Evolutionary conservation across 2,888 invertebrate species (phyloP), one percentile per base, ranked within the genome.

Genomic region (Calliphora vomitoria): DNA sequence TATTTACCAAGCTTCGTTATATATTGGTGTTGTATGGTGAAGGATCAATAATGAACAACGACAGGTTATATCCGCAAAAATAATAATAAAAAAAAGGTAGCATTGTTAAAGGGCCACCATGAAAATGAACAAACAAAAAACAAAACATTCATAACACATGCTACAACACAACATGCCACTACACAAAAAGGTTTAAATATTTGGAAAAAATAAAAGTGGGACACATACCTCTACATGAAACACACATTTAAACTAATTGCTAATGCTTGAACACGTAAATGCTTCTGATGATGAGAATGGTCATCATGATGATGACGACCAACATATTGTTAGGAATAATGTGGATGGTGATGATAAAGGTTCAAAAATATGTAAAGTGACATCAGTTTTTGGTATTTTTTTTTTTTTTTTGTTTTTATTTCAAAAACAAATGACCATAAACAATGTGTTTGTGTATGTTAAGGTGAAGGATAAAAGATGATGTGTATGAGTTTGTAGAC

Each of bases 191-290:
- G 15, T 35, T 60, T 44, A 47, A 31, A 75, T 55, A 41, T 62
- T 53, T 31, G 15, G 4, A 10, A 41, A 38, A 80, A n/a, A n/a
- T n/a, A n/a, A 69, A 58, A 44, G 31, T 69, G 18, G 53, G 11
- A 18, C 35, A 62, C 38, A 72, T 4, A 38, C 18, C 0, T 18
- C 25, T n/a, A 50, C 20, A 18, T 55, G 11, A 58, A 31, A 41
- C n/a, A 44, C 75, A 55, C 15, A n/a, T 55, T 68, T 50, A 38
- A 64, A 71, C 64, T 71, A 83, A 83, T 83, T 83, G 71, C 35
- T 81, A 87, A 84, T 81, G 83, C 87, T 74, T 78, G 76, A 84
- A 76, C 87, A 87, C 81, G 72, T 81, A 84, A 87, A 87, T 66
- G 66, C n/a, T 79, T 58, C 50, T 79, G 64, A 8, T 58, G 64